phyloP scores from a whole-genome alignment of 2,888 invertebrate genomes.

The Euzophera pinguis region DNA sequence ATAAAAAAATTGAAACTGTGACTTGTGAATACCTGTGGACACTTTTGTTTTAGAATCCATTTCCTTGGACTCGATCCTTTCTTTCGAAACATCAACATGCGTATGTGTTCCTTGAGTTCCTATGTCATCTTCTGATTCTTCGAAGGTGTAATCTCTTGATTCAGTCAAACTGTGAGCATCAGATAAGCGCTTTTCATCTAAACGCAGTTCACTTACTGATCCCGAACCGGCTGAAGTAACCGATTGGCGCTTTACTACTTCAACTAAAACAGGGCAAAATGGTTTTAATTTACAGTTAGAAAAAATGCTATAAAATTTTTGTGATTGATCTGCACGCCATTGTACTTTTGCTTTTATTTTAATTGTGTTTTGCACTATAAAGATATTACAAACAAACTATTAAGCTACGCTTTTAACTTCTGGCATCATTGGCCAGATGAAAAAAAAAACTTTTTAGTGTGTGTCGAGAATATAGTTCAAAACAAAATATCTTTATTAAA shows the following conservation, averaged over 20 bases:
- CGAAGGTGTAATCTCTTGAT: slow-evolving; percentile 74
- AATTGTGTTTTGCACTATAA: no score
- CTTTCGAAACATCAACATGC: slow-evolving; percentile 56
- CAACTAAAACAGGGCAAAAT: slow-evolving; percentile 34
- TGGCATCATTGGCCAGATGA: no score
- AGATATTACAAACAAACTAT: no score
- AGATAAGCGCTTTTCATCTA: slow-evolving; percentile 71
- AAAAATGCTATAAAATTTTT: no score
- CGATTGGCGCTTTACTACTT: slow-evolving; percentile 60
- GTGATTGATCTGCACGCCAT: no score
- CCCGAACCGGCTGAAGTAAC: slow-evolving; percentile 71
- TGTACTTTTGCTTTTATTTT: no score
- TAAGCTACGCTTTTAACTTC: no score
- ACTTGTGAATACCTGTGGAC: slow-evolving; percentile 17
- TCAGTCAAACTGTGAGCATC: slow-evolving; percentile 74
- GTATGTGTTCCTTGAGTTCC: slow-evolving; percentile 67
- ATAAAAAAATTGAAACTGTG: no score
- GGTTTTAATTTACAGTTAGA: no score
- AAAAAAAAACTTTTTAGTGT: no score
- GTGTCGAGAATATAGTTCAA: no score
- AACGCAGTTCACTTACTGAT: slow-evolving; percentile 60
- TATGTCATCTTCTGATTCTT: slow-evolving; percentile 76
- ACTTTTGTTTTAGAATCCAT: slow-evolving; percentile 42
- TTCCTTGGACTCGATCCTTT: slow-evolving; percentile 52
- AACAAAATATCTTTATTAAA: no score